phyloP scores from a whole-genome alignment of 1,140 invertebrate species.

The Philopotamus ludificatus region DNA sequence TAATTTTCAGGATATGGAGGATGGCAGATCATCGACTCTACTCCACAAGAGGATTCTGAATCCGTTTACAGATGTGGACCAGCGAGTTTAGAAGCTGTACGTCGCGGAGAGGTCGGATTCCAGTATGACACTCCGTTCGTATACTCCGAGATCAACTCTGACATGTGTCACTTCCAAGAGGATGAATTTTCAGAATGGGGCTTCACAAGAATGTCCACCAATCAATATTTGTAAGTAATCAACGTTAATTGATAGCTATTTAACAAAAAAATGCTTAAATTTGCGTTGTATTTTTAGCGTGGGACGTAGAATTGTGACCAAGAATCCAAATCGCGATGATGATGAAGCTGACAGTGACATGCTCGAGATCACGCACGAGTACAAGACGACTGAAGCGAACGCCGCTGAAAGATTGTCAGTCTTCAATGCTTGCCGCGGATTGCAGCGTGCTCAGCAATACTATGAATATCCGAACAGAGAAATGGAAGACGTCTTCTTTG shows the following conservation, averaged over 20 bases:
- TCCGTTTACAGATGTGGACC: slow-evolving; percentile 70
- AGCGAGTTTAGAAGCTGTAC: slow-evolving; percentile 68
- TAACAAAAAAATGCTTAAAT: no score
- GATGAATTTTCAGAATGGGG: slow-evolving; percentile 66
- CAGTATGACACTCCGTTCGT: slow-evolving; percentile 75
- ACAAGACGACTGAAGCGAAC: slow-evolving; percentile 70
- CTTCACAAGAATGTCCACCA: slow-evolving; percentile 60
- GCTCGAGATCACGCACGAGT: slow-evolving; percentile 67
- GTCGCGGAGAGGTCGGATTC: slow-evolving; percentile 71
- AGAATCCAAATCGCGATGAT: slow-evolving; percentile 61
- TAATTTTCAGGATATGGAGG: slow-evolving; percentile 65
- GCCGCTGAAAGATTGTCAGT: slow-evolving; percentile 63
- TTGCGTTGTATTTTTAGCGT: slow-evolving; percentile 58
- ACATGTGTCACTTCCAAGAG: slow-evolving; percentile 68
- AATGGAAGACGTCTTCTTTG: slow-evolving; percentile 65
- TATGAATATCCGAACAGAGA: slow-evolving; percentile 59
- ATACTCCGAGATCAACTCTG: slow-evolving; percentile 78
- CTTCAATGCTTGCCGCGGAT: slow-evolving; percentile 63
- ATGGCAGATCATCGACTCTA: slow-evolving; percentile 78
- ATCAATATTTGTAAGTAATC: slow-evolving; percentile 63
- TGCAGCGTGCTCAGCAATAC: slow-evolving; percentile 59
- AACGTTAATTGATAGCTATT: background rate
- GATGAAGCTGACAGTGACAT: slow-evolving; percentile 65
- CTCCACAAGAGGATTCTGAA: slow-evolving; percentile 73
- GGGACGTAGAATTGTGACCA: slow-evolving; percentile 73